Conservation (phyloP, 2,888 invertebrate genomes). For the Mimumesa dahlbomi region DNA sequence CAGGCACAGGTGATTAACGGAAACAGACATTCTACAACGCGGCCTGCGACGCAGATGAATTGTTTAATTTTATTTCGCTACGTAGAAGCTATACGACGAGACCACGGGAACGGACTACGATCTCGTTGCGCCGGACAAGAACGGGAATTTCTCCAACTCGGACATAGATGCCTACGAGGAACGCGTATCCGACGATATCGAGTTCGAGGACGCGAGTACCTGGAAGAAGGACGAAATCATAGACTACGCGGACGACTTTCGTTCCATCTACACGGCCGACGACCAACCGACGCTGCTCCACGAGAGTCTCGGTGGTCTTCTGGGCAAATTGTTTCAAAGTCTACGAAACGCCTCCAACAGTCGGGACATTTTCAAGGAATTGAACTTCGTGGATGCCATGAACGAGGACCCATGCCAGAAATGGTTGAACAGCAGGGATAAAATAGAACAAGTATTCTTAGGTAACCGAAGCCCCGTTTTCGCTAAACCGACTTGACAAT, state of each 20-base stretch:
- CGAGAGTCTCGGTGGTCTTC: constrained; percentile 54
- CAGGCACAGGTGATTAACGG: neutral
- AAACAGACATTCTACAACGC: neutral
- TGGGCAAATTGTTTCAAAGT: constrained; percentile 61
- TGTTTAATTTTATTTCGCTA: neutral
- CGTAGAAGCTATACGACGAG: too few relatives aligned
- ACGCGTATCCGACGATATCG: constrained; percentile 21
- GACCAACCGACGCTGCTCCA: constrained; percentile 57
- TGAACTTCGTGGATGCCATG: constrained; percentile 46
- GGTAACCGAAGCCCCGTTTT: constrained; percentile 48
- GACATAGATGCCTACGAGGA: constrained; percentile 28
- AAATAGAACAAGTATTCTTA: constrained; percentile 70
- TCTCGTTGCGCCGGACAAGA: too few relatives aligned
- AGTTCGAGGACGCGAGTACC: constrained; percentile 6
- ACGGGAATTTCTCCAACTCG: neutral
- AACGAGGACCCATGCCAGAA: constrained; percentile 70
- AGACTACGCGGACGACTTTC: constrained; percentile 20
- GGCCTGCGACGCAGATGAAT: constrained; percentile 15
- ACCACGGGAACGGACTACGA: too few relatives aligned
- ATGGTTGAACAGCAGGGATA: constrained; percentile 72
- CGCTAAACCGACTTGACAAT: neutral
- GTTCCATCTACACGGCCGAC: constrained; percentile 36
- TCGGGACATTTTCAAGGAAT: constrained; percentile 47
- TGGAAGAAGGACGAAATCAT: neutral
- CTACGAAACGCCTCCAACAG: constrained; percentile 59